A percentile compares a stretch with the other conserved stretches of the same genome.
phyloP scores from a whole-genome alignment of 2,113 vertebrate genomes.

The Ictidomys tridecemlineatus region DNA sequence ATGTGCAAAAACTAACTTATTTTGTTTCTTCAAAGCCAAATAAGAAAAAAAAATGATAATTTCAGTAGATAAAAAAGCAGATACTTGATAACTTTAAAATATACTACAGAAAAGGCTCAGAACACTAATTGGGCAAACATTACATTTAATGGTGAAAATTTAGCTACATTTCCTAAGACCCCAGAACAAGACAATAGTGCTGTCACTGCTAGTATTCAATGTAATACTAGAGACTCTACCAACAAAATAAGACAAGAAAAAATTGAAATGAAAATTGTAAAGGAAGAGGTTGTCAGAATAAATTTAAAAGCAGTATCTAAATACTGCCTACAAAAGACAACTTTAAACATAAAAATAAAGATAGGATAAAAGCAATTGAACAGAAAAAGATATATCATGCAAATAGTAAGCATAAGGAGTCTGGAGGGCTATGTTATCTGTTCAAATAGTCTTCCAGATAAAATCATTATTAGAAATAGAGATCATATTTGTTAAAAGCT shows the following conservation, averaged over 20 bases:
- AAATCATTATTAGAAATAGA: neutral
- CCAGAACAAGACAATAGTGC: neutral
- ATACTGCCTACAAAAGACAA: neutral
- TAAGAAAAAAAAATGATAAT: neutral
- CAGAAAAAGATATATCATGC: neutral
- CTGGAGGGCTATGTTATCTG: neutral
- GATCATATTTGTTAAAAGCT: neutral
- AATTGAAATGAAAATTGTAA: neutral
- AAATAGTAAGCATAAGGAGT: neutral
- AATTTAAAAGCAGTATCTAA: neutral
- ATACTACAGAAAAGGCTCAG: neutral
- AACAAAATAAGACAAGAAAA: conserved; percentile 23
- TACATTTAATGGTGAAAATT: neutral
- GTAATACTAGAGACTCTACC: neutral
- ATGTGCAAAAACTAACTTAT: neutral
- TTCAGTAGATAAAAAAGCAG: neutral
- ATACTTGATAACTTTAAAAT: neutral
- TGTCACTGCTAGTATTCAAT: neutral
- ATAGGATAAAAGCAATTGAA: neutral
- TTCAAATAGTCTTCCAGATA: neutral
- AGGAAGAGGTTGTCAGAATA: neutral
- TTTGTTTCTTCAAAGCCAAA: conserved; percentile 3
- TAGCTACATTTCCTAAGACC: neutral
- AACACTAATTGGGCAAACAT: neutral
- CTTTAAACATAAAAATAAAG: neutral